A percentile compares a stretch with the other conserved stretches of the same genome.
Evolutionary conservation across 2,113 vertebrate genomes (phyloP).

Genomic region (Ranitomeya variabilis): DNA sequence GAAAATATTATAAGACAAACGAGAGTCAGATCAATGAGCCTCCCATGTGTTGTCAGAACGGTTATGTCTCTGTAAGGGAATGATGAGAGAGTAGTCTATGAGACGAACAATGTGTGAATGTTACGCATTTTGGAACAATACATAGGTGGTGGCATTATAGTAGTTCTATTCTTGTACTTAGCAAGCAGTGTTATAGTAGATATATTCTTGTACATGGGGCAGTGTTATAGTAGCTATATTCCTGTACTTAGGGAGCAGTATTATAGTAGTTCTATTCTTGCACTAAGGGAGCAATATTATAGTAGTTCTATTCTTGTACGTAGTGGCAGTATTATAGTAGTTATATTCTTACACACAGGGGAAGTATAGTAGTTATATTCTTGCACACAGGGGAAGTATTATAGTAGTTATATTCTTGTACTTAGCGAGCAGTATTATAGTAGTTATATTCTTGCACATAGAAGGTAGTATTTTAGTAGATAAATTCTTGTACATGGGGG

Average conservation of each 20-base stretch:
- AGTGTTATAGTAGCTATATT: not conserved
- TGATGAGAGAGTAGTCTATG: too few species aligned
- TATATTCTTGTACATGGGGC: not conserved
- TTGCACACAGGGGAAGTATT: not conserved
- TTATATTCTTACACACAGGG: not conserved
- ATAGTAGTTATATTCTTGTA: not conserved
- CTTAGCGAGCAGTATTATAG: too few species aligned
- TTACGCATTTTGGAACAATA: not conserved
- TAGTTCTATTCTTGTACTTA: slow-evolving; percentile 4
- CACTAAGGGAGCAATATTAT: not conserved
- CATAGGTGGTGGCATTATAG: not conserved
- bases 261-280: not conserved
- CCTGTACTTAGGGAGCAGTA: not conserved
- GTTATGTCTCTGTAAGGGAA: not conserved
- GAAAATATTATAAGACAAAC: slow-evolving; percentile 18
- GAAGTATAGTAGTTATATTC: not conserved
- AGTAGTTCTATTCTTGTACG: not conserved
- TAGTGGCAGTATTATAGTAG: not conserved
- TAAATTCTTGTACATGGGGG: too few species aligned
- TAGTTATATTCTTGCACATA: too few species aligned
- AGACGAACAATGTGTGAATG: too few species aligned
- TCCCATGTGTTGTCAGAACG: not conserved
- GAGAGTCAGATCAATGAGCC: not conserved
- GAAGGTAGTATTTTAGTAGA: too few species aligned
- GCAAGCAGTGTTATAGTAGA: not conserved